These are phyloP conservation scores for Chaetodon trifasciatus DNA, from an alignment of 2,797 vertebrate genomes.

Conservation along the genomic window DNA sequence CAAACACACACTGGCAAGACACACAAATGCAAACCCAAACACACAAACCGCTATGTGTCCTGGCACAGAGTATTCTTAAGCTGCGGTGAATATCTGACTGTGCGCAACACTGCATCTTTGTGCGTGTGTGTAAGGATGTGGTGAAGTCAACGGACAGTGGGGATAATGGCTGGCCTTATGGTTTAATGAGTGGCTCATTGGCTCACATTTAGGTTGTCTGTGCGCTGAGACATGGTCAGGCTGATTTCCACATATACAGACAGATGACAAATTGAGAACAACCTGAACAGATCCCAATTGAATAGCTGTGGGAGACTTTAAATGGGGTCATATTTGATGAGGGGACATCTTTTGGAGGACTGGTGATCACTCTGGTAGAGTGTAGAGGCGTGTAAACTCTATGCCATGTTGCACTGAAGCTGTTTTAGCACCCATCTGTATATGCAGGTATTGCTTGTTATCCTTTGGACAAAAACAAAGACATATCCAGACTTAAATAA, in stretches of 20 bases:
- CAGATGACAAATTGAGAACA: conserved; percentile 10
- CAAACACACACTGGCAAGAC: conserved; percentile 23
- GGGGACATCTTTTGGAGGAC: background rate
- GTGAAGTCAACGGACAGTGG: conserved; percentile 61
- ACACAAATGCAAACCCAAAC: conserved; percentile 72
- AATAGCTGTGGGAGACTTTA: background rate
- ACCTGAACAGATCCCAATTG: background rate
- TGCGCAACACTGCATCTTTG: conserved; percentile 68
- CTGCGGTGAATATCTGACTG: conserved; percentile 67
- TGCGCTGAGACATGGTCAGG: conserved; percentile 35
- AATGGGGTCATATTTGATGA: background rate
- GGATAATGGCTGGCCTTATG: conserved; percentile 69
- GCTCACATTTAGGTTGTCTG: conserved; percentile 62
- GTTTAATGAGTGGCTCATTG: conserved; percentile 69
- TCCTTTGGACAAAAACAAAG: background rate
- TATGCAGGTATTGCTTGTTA: background rate
- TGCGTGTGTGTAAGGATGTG: conserved; percentile 57
- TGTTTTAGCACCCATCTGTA: background rate
- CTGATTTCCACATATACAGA: conserved; percentile 21
- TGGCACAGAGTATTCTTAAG: conserved; percentile 67
- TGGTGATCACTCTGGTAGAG: too few species aligned
- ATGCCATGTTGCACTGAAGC: background rate
- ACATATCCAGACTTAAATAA: background rate
- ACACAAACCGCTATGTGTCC: conserved; percentile 70
- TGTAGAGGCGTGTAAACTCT: background rate